These are phyloP conservation scores for Sternotherus odoratus DNA, from an alignment of 2,797 vertebrate species.

Conservation along the genomic window DNA sequence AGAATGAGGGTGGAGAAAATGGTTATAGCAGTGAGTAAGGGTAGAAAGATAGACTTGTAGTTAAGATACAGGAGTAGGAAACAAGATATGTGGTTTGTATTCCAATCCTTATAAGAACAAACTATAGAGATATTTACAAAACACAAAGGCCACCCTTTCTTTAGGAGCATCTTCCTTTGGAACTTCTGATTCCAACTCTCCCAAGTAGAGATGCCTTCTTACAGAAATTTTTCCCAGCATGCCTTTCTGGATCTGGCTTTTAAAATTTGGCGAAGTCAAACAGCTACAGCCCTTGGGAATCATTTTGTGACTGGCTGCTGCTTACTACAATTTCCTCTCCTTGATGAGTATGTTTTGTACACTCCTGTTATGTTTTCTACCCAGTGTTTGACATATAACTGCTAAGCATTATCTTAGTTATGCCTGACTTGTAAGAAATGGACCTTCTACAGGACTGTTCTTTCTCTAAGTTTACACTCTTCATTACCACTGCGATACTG, in stretches of 20 bases:
- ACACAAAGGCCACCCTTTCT: not conserved
- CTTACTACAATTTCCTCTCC: not conserved
- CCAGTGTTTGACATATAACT: not conserved
- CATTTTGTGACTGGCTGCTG: not conserved
- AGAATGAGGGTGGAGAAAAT: not conserved
- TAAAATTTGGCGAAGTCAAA: not conserved
- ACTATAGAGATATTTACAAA: not conserved
- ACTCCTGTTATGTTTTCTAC: conserved; percentile 13
- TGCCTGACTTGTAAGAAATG: conserved; percentile 1
- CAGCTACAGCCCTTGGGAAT: not conserved
- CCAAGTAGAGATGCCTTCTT: not conserved
- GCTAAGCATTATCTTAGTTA: not conserved
- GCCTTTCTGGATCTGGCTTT: not conserved
- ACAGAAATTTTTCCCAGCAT: not conserved
- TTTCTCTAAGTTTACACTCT: conserved; percentile 49
- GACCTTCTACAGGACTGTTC: conserved; percentile 39
- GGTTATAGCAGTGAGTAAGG: not conserved
- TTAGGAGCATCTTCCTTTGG: not conserved
- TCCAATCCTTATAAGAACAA: not conserved
- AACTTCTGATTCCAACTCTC: not conserved
- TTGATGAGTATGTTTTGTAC: not conserved
- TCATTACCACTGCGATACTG: conserved; percentile 26
- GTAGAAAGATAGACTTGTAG: not conserved
- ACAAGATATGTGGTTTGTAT: not conserved
- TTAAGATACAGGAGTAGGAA: not conserved